Conservation (phyloP, 1,140 invertebrate genomes). For the Daktulosphaira vitifoliae region DNA sequence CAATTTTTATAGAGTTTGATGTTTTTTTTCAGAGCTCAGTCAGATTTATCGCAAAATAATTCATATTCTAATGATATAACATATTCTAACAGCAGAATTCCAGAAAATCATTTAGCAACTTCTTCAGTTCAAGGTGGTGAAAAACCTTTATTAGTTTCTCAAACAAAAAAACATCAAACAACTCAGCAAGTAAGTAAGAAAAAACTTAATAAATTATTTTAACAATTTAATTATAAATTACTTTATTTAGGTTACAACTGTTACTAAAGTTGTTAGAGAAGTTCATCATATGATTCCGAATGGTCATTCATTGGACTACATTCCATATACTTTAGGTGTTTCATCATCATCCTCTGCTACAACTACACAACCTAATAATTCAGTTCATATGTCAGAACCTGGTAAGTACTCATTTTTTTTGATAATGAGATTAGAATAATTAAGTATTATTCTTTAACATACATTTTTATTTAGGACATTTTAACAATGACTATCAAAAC, state of each 20-base stretch:
- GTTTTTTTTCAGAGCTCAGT: constrained; percentile 38
- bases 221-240: constrained; percentile 1
- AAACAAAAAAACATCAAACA: constrained; percentile 52
- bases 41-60: constrained; percentile 40
- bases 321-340: constrained; percentile 35
- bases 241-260: constrained; percentile 50
- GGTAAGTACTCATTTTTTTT: neutral
- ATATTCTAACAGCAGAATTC: constrained; percentile 49
- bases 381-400: constrained; percentile 23
- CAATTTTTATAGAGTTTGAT: neutral
- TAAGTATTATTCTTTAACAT: neutral
- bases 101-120: constrained; percentile 50
- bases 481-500: constrained; percentile 27
- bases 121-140: constrained; percentile 50
- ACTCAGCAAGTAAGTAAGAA: constrained; percentile 49
- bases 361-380: constrained; percentile 20
- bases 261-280: constrained; percentile 58
- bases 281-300: constrained; percentile 58
- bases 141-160: constrained; percentile 47
- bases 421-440: too few relatives aligned
- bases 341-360: constrained; percentile 3
- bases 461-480: constrained; percentile 13
- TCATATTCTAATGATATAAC: constrained; percentile 41
- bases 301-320: constrained; percentile 42
- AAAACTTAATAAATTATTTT: too few relatives aligned